Evolutionary conservation across 2,888 invertebrate genomes (phyloP), one percentile per base, ranked within the genome.

Genomic region (Euplagia quadripunctaria): DNA sequence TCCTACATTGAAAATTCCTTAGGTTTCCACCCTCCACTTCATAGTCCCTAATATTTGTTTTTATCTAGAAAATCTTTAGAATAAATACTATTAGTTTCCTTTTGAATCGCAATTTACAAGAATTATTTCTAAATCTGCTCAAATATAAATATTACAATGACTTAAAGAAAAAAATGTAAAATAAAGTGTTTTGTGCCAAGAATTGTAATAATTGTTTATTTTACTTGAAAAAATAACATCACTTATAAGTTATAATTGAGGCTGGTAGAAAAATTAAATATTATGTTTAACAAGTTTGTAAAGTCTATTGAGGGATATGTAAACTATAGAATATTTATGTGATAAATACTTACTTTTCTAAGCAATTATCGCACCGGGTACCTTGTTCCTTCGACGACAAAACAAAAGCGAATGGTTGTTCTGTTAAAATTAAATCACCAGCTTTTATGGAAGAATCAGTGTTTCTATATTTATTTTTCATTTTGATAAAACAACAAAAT

Each of bases 301-400:
- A 20, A 65, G 46, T 12, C 0, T 7, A 1, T 12, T 17, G 14
- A 42, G 4, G 16, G 16, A n/a, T 41, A 1, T 31, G 12, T 68
- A 20, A 58, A 14, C 12, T 43, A 61, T 16, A 5, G 0, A 5
- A 31, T 61, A 14, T 58, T 61, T 31, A 20, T 16, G 58, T 68
- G 8, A 58, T 58, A 68, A 72, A 61, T 72, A 91, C 94, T 96
- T 96, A 98, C 98, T 96, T 97, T 87, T 96, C 95, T 77, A 98
- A 96, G 89, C 98, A 98, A 91, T 96, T 96, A 90, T 98, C 98
- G 93, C 98, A 98, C 79, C 97, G 94, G 86, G 96, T 96, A 61
- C 97, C 96, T 80, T 97, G 97, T 86, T 97, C 97, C 84, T 97
- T 97, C 0, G 97, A 97, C 79, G 97, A 97, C 5, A 98, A 92